A percentile compares a stretch with the other conserved stretches of the same genome.
phyloP scores from a whole-genome alignment of 2,797 vertebrate genomes.

The Myotis myotis region DNA sequence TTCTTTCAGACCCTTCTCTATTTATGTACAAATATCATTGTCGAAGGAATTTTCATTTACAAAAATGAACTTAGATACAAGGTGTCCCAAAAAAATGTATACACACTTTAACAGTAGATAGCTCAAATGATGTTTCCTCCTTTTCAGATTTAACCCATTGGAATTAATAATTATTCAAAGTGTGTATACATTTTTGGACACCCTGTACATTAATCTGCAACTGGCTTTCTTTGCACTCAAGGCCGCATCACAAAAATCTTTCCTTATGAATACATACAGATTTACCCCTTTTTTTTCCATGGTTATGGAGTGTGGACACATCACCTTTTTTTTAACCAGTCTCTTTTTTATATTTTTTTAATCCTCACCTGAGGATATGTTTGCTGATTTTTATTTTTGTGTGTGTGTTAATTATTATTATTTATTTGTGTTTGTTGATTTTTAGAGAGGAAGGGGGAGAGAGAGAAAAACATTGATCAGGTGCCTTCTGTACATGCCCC shows the following conservation, averaged over 20 bases:
- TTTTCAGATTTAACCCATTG: no score
- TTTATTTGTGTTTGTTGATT: background rate
- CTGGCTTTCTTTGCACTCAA: background rate
- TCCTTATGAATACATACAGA: background rate
- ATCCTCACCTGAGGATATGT: background rate
- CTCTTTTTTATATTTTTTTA: background rate
- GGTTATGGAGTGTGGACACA: background rate
- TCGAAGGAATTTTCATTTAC: background rate
- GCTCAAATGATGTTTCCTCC: no score
- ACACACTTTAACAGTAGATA: no score
- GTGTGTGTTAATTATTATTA: no score
- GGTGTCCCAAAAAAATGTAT: no score
- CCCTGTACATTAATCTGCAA: background rate
- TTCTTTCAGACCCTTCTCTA: constrained; percentile 39
- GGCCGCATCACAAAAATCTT: background rate
- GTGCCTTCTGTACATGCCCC: background rate
- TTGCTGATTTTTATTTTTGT: background rate
- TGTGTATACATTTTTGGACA: background rate
- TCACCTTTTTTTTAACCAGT: background rate
- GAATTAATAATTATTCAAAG: no score
- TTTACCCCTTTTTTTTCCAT: background rate
- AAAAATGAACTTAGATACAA: background rate
- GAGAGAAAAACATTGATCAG: background rate
- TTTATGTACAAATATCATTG: background rate
- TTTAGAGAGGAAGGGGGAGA: background rate